These are phyloP conservation scores for Atherinosoma microstoma DNA, from an alignment of 2,797 vertebrate species.

Conservation along the genomic window DNA sequence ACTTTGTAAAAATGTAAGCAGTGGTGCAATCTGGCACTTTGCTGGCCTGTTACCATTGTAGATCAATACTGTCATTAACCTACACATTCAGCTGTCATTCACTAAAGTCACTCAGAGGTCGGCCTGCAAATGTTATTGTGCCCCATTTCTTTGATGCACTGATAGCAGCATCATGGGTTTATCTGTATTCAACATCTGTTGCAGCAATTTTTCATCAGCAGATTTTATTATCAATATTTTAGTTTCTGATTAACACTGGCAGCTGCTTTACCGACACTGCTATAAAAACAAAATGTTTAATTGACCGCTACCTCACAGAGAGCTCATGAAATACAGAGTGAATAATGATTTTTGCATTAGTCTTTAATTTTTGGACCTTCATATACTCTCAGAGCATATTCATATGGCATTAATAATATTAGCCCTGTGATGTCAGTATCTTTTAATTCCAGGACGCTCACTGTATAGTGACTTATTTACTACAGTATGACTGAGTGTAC, in stretches of 20 bases:
- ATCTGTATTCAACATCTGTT: constrained; percentile 6
- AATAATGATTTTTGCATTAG: not conserved
- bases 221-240: constrained; percentile 10
- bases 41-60: not conserved
- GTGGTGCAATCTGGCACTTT: not conserved
- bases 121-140: constrained; percentile 10
- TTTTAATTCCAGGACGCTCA: not conserved
- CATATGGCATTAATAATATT: not conserved
- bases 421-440: not conserved
- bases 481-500: too few relatives aligned
- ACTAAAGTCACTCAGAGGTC: constrained; percentile 1
- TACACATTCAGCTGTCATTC: not conserved
- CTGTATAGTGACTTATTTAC: too few relatives aligned
- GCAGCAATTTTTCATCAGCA: not conserved
- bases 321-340: not conserved
- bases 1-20: not conserved
- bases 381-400: not conserved
- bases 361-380: not conserved
- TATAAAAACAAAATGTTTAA: constrained; percentile 3
- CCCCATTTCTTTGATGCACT: constrained; percentile 33
- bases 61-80: constrained; percentile 1
- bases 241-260: not conserved
- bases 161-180: constrained; percentile 7
- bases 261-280: not conserved
- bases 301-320: not conserved